Conservation (phyloP, 2,888 invertebrate genomes). For the Rambutsinella grinnellia region DNA sequence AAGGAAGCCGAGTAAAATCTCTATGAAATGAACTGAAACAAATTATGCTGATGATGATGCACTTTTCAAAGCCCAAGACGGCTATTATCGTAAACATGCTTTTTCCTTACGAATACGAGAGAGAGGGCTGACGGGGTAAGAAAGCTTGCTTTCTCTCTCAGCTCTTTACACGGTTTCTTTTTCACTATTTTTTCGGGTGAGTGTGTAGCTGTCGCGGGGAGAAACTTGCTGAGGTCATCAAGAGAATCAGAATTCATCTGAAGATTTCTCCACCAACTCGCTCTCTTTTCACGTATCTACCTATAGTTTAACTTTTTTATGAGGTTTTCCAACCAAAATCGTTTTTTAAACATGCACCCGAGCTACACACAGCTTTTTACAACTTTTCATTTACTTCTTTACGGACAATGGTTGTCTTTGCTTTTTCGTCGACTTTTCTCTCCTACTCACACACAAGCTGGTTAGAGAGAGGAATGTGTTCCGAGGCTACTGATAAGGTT, state of each 20-base stretch:
- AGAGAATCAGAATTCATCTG: constrained; percentile 64
- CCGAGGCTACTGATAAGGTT: too few relatives aligned
- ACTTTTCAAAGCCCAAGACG: too few relatives aligned
- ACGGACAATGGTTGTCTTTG: background rate
- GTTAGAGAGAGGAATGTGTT: background rate
- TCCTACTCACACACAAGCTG: constrained; percentile 8
- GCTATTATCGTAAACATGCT: too few relatives aligned
- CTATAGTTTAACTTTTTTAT: background rate
- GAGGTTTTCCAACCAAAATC: background rate
- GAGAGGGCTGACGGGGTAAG: too few relatives aligned
- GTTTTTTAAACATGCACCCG: too few relatives aligned
- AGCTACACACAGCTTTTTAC: background rate
- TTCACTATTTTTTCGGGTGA: background rate
- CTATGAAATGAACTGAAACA: too few relatives aligned
- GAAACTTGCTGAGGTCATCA: constrained; percentile 64
- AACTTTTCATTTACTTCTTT: background rate
- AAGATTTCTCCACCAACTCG: constrained; percentile 14
- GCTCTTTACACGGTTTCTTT: too few relatives aligned
- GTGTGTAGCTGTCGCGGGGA: constrained; percentile 16
- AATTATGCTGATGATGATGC: too few relatives aligned
- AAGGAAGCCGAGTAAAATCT: too few relatives aligned
- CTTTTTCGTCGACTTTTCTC: constrained; percentile 3
- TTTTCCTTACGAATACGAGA: too few relatives aligned
- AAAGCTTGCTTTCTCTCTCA: too few relatives aligned
- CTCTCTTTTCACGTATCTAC: background rate